Percentiles rank a stretch among this genome's conserved stretches.
These are phyloP conservation scores for Diabrotica undecimpunctata DNA, from an alignment of 1,140 invertebrate genomes.

Conservation along the genomic window DNA sequence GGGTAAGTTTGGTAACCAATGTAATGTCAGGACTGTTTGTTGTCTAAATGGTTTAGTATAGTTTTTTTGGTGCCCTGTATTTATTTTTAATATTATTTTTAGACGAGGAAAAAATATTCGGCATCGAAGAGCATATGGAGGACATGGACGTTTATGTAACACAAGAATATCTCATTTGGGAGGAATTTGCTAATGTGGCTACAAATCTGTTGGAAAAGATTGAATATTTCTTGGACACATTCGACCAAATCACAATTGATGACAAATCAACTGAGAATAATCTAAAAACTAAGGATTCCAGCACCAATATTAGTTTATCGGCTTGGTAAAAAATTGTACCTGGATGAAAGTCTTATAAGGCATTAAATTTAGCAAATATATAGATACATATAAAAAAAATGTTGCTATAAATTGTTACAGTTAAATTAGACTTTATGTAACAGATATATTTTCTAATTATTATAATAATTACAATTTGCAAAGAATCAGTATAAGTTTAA, in stretches of 20 bases:
- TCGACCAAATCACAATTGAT: slow-evolving; percentile 37
- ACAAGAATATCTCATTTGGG: slow-evolving; percentile 54
- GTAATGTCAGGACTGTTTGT: slow-evolving; percentile 15
- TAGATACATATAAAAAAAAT: too few species aligned
- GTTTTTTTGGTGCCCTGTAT: too few species aligned
- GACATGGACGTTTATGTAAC: slow-evolving; percentile 39
- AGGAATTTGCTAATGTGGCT: slow-evolving; percentile 61
- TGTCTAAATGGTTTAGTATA: too few species aligned
- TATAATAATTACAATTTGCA: too few species aligned
- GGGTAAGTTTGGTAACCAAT: slow-evolving; percentile 38
- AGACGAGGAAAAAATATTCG: slow-evolving; percentile 46
- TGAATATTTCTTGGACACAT: slow-evolving; percentile 46
- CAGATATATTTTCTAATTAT: too few species aligned
- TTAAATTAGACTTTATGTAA: too few species aligned
- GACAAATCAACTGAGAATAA: slow-evolving; percentile 20
- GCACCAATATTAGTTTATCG: slow-evolving; percentile 45
- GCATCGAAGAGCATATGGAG: slow-evolving; percentile 41
- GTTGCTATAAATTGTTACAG: too few species aligned
- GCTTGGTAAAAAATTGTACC: slow-evolving; percentile 37
- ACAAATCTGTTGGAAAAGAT: slow-evolving; percentile 59
- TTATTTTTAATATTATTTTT: background rate
- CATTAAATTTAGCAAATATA: background rate
- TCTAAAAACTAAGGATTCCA: slow-evolving; percentile 36
- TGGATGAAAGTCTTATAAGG: background rate
- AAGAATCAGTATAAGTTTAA: too few species aligned